Base-by-base conservation (phyloP, 2,113 vertebrate species). In the Malurus melanocephalus region DNA sequence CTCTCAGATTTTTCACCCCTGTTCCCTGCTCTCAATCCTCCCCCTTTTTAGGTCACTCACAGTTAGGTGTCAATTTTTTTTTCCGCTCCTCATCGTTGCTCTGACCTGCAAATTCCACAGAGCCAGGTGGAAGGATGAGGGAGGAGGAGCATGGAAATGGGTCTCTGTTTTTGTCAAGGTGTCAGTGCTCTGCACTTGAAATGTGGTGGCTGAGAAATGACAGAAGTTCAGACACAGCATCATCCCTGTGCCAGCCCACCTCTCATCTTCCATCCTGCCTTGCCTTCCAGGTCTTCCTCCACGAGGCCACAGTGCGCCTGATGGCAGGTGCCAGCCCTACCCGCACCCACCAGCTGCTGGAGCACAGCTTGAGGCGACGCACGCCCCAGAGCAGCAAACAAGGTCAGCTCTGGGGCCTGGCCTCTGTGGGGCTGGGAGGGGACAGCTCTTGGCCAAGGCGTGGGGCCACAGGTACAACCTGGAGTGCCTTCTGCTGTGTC, bases 241-340 rank as follows among this genome's bases (percentile, higher is more conserved):
- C 4, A 0, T 49, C 21, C 26, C 32, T 2, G 1, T 43, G 38
- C 42, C 59, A 33, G 42, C 74, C 43, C 9, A 5, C 48, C 23
- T 42, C 40, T 85, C 46, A 61, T 32, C 33, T 17, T 53, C 20
- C 21, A 11, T 71, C 24, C 30, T 64, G 1, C 49, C 40, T 40
- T 66, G 60, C 55, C n/a, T 80, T 56, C 30, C 93, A 99, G 99
- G 97, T 99, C 94, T 99, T 99, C 83, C 98, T 99, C 40, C 99
- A 99, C 1, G 99, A 99, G 96, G 99, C 99, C 73, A 99, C 99
- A 0, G 99, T 99, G 91, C 98, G 99, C 71, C 96, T 99, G 93
- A 99, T 99, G 99, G 99, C 99, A 0, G 99, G 99, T 62, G 99
- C 99, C 93, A 99, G 99, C 96, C 99, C 99, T 43, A 99, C 99